These are phyloP conservation scores for Suncus etruscus DNA, from an alignment of 2,113 vertebrate genomes.

Conservation along the genomic window DNA sequence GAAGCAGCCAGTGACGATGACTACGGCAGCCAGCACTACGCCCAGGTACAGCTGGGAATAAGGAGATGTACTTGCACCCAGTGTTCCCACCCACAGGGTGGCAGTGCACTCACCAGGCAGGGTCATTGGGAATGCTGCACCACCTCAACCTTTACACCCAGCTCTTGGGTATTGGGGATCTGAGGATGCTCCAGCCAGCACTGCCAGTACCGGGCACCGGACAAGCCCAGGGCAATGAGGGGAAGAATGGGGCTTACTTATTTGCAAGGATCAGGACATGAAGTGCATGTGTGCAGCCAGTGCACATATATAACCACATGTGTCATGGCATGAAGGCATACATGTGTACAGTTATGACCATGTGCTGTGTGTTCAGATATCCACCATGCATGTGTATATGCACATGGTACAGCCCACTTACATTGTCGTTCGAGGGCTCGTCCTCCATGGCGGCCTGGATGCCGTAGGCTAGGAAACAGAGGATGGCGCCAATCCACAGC, in stretches of 20 bases:
- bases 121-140: not conserved
- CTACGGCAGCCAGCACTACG: conserved; percentile 87
- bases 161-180: not conserved
- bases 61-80: not conserved
- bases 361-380: no score
- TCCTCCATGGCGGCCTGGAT: conserved; percentile 94
- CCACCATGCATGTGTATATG: not conserved
- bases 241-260: not conserved
- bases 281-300: no score
- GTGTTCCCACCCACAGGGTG: not conserved
- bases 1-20: conserved; percentile 90
- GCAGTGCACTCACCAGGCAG: no score
- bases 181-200: no score
- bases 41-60: conserved; percentile 87
- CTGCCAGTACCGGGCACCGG: not conserved
- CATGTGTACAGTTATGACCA: no score
- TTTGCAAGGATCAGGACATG: no score
- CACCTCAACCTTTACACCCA: not conserved
- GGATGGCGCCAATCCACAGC: conserved; percentile 94
- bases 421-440: conserved; percentile 93
- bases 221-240: not conserved
- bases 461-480: conserved; percentile 95
- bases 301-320: no score
- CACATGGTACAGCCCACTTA: conserved; percentile 79
- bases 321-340: no score